phyloP scores from a whole-genome alignment of 2,113 vertebrate species.

The Microcebus jonahi region DNA sequence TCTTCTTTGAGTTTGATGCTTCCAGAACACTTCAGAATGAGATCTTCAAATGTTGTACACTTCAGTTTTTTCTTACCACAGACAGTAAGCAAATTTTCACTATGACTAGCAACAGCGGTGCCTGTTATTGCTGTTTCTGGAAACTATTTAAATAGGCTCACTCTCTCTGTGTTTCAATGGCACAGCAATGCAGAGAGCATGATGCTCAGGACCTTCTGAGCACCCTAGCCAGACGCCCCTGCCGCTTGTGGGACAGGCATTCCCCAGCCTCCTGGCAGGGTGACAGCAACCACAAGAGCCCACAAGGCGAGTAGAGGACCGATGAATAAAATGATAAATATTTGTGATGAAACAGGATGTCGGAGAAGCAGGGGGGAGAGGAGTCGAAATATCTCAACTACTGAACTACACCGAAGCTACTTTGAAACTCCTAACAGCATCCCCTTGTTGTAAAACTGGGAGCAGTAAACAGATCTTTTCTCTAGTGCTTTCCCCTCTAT shows the following conservation, averaged over 20 bases:
- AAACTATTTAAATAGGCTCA: neutral
- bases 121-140: neutral
- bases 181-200: neutral
- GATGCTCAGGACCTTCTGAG: neutral
- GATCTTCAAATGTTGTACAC: neutral
- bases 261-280: slow-evolving; percentile 48
- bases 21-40: neutral
- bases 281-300: slow-evolving; percentile 63
- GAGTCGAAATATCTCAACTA: neutral
- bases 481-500: neutral
- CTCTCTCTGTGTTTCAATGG: neutral
- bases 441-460: slow-evolving; percentile 43
- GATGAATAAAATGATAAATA: slow-evolving; percentile 72
- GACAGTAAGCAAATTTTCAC: neutral
- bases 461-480: neutral
- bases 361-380: neutral
- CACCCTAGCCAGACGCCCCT: neutral
- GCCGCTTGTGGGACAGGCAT: neutral
- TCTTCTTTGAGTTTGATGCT: slow-evolving; percentile 2
- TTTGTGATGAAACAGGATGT: slow-evolving; percentile 70
- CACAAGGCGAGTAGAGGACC: slow-evolving; percentile 16
- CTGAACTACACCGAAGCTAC: neutral
- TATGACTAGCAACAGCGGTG: neutral
- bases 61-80: slow-evolving; percentile 8
- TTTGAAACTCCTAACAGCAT: neutral